These are phyloP conservation scores for Sparidentex hasta DNA, from an alignment of 2,797 vertebrate genomes.

Conservation along the genomic window DNA sequence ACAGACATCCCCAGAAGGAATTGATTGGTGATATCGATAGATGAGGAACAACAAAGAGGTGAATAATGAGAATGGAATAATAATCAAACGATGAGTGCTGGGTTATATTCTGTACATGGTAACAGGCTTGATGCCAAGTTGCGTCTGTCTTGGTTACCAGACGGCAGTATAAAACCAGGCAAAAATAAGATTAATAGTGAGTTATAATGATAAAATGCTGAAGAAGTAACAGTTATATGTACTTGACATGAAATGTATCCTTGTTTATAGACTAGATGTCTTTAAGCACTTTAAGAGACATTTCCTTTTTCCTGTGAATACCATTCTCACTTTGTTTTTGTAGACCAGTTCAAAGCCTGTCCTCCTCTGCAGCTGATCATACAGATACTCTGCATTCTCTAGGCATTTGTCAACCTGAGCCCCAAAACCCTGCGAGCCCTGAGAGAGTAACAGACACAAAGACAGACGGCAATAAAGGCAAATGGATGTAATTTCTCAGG, in stretches of 20 bases:
- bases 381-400: constrained; percentile 86
- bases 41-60: not conserved
- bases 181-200: not conserved
- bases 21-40: not conserved
- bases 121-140: not conserved
- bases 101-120: not conserved
- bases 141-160: not conserved
- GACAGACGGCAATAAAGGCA: not conserved
- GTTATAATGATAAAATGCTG: not conserved
- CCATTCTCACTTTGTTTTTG: constrained; percentile 75
- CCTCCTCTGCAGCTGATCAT: constrained; percentile 81
- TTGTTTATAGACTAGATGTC: not conserved
- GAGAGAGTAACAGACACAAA: constrained; percentile 9
- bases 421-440: constrained; percentile 84
- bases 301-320: not conserved
- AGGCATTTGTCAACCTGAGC: constrained; percentile 83
- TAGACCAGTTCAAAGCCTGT: constrained; percentile 84
- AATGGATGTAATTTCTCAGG: not conserved
- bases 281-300: not conserved
- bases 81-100: not conserved
- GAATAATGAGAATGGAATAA: not conserved
- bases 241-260: not conserved
- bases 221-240: not conserved
- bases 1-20: not conserved
- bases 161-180: no score